Base-by-base conservation (phyloP, 2,888 invertebrate genomes). In the Heliconius charithonia region DNA sequence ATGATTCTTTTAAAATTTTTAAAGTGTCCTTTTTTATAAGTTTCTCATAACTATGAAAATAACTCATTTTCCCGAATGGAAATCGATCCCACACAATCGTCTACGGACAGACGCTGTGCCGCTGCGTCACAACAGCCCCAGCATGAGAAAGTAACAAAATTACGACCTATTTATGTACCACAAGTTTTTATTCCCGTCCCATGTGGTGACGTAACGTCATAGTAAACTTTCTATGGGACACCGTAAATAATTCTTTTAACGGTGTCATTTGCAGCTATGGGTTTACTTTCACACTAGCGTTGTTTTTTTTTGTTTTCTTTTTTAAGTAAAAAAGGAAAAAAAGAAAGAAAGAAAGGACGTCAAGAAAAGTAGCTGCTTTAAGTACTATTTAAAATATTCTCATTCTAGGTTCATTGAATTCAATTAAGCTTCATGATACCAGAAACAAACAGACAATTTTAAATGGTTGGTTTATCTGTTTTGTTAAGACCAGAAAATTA, bases 201-300 rank as follows among this genome's bases (percentile, higher is more conserved):
- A 67, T 69, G 75, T 37, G 75, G 72, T 77, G 72, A 77, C 65
- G 72, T 77, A 77, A 81, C 65, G 63, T 70, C 72, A 82, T 83
- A 86, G 83, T 84, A 82, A 82, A 83, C 80, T 84, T 83, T 81
- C 81, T 85, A 86, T 86, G 85, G 85, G 79, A 79, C 75, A 80
- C 83, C 85, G 86, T 89, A 89, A 89, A 89, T 86, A 86, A 84
- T 84, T 86, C 84, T 84, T 86, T 86, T 85, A 85, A 85, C 84
- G 85, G 82, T 87, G 89, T 87, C 87, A 89, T 89, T 88, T 86
- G 87, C 89, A 87, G 84, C 81, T 76, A 76, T 67, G 45, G n/a
- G 29, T 13, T 63, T 3, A 63, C 45, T 84, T 85, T 85, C 83
- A 85, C 59, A 72, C 59, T 59, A 59, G 22, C 59, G 56, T 59